Conservation (phyloP, 1,140 invertebrate species). For the Acromyrmex heyeri region DNA sequence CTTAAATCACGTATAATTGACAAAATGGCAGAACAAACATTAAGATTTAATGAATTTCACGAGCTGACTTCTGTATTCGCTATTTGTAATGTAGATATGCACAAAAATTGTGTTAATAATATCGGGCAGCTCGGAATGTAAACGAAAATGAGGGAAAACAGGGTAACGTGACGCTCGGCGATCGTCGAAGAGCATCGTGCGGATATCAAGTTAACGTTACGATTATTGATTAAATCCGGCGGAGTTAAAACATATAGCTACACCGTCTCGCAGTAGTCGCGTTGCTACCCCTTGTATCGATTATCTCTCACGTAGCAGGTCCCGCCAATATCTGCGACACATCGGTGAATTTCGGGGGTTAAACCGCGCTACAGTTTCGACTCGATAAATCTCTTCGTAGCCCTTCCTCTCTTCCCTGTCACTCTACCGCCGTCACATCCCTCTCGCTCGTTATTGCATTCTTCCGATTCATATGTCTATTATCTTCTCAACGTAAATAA, state of each 20-base stretch:
- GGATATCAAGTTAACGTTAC: constrained; percentile 62
- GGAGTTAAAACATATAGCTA: constrained; percentile 65
- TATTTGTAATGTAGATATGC: background rate
- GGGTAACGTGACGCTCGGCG: constrained; percentile 3
- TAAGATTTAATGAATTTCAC: background rate
- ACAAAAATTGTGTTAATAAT: constrained; percentile 49
- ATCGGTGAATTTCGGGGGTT: constrained; percentile 61
- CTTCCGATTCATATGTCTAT: constrained; percentile 39
- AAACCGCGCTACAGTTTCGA: constrained; percentile 58
- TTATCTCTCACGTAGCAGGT: constrained; percentile 65
- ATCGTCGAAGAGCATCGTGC: constrained; percentile 38
- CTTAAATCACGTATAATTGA: background rate
- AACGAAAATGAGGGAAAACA: constrained; percentile 35
- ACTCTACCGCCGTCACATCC: background rate
- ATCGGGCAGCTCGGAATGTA: background rate
- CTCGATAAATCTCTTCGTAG: constrained; percentile 48
- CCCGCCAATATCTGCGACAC: constrained; percentile 61
- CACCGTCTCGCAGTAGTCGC: constrained; percentile 63
- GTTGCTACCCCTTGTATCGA: constrained; percentile 67
- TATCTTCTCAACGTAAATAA: constrained; percentile 38
- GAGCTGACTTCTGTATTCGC: background rate
- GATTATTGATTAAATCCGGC: constrained; percentile 68
- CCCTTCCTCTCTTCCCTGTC: background rate
- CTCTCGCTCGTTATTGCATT: constrained; percentile 45
- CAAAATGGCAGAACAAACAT: background rate